A percentile compares a stretch with the other conserved stretches of the same genome.
These are phyloP conservation scores for Australoheros facetus DNA, from an alignment of 2,797 vertebrate genomes.

Conservation along the genomic window DNA sequence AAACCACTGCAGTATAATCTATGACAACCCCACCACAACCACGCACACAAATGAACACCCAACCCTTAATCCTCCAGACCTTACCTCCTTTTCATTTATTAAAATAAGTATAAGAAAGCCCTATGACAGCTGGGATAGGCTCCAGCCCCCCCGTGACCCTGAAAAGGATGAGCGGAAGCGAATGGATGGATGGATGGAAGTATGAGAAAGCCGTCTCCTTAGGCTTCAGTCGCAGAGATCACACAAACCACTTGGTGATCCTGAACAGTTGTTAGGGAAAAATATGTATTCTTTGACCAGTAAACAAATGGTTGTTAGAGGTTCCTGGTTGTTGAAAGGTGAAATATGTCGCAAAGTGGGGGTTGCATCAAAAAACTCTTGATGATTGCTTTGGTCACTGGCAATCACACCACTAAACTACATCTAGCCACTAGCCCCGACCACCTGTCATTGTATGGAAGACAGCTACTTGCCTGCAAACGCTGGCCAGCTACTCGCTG, in stretches of 20 bases:
- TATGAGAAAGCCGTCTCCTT: not conserved
- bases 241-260: not conserved
- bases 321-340: too few relatives aligned
- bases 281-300: too few relatives aligned
- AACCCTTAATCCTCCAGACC: not conserved
- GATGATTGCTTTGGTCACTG: not conserved
- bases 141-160: too few relatives aligned
- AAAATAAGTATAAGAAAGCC: not conserved
- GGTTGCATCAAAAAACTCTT: not conserved
- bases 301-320: not conserved
- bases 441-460: not conserved
- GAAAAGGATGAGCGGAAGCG: too few relatives aligned
- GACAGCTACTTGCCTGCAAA: not conserved
- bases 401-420: not conserved
- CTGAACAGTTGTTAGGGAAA: too few relatives aligned
- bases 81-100: not conserved
- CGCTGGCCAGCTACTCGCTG: not conserved
- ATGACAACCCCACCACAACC: too few relatives aligned
- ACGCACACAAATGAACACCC: not conserved
- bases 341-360: not conserved
- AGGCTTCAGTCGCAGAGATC: not conserved
- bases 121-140: too few relatives aligned
- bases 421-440: not conserved
- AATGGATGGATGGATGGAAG: too few relatives aligned
- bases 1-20: not conserved